Conservation (phyloP, 1,140 invertebrate genomes). For the Dufourea novaeangliae region DNA sequence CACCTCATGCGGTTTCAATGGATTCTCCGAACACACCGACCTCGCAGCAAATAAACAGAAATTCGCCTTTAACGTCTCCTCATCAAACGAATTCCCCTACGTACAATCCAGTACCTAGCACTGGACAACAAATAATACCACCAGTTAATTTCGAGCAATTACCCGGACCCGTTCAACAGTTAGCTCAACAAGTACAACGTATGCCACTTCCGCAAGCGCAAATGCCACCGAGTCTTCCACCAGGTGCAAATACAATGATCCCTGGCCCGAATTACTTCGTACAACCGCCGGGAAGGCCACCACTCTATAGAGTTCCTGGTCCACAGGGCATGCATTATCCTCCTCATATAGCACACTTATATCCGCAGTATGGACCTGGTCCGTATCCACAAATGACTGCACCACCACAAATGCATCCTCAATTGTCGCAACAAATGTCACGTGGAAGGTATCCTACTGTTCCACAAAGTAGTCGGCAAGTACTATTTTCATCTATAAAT, state of each 20-base stretch:
- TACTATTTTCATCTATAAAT: conserved; percentile 13
- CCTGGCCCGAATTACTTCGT: conserved; percentile 74
- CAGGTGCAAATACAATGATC: conserved; percentile 76
- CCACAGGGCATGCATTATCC: conserved; percentile 75
- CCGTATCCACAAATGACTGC: conserved; percentile 72
- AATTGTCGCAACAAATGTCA: conserved; percentile 78
- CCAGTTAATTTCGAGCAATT: conserved; percentile 79
- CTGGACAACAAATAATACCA: conserved; percentile 68
- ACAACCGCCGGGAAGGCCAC: conserved; percentile 73
- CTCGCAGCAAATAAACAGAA: conserved; percentile 55
- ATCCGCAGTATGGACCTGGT: conserved; percentile 71
- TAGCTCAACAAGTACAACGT: conserved; percentile 81
- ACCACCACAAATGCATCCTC: conserved; percentile 80
- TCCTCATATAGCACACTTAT: conserved; percentile 70
- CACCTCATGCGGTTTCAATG: conserved; percentile 52
- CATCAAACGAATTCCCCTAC: conserved; percentile 74
- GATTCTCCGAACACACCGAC: conserved; percentile 61
- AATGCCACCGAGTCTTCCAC: conserved; percentile 72
- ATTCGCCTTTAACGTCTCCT: conserved; percentile 70
- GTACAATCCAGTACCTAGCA: conserved; percentile 48
- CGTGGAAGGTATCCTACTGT: conserved; percentile 78
- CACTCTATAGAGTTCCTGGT: conserved; percentile 74
- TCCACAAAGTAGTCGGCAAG: conserved; percentile 73
- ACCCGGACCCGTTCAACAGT: conserved; percentile 81
- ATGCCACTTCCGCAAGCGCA: conserved; percentile 79